Conservation (phyloP, 2,888 invertebrate genomes). For the Galerucella nymphaeae region DNA sequence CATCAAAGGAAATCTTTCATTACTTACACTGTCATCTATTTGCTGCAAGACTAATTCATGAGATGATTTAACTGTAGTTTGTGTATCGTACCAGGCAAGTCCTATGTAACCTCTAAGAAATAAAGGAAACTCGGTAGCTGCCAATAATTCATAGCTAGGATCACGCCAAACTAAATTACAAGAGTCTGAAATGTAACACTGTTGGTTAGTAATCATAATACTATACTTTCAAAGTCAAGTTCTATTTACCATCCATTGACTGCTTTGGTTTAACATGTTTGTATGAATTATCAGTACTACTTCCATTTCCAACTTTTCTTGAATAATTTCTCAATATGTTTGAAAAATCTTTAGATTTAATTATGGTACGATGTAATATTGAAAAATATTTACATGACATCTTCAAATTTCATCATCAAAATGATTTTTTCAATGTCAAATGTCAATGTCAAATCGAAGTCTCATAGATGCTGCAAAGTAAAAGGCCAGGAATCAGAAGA, state of each 20-base stretch:
- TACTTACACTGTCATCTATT: constrained; percentile 55
- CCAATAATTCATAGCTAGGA: constrained; percentile 76
- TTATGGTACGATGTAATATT: constrained; percentile 40
- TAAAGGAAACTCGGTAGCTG: constrained; percentile 73
- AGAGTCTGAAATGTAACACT: constrained; percentile 29
- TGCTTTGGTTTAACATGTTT: constrained; percentile 58
- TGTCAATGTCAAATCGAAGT: background rate
- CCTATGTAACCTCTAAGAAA: constrained; percentile 77
- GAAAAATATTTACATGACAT: constrained; percentile 51
- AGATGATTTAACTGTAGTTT: constrained; percentile 67
- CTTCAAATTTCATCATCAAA: constrained; percentile 21
- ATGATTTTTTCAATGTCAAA: constrained; percentile 1
- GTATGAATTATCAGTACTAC: constrained; percentile 56
- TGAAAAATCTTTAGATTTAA: constrained; percentile 41
- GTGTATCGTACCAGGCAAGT: constrained; percentile 74
- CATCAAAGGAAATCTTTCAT: background rate
- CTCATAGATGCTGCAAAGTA: too few species aligned
- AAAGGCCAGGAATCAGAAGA: too few species aligned
- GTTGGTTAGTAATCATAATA: constrained; percentile 1
- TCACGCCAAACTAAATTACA: constrained; percentile 61
- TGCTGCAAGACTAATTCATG: constrained; percentile 61
- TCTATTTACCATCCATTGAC: constrained; percentile 52
- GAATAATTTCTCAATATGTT: constrained; percentile 56
- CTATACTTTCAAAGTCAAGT: background rate
- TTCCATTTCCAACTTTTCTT: constrained; percentile 55